These are phyloP conservation scores for Drosophila rhopaloa DNA, from an alignment of 1,140 invertebrate genomes.

Conservation along the genomic window DNA sequence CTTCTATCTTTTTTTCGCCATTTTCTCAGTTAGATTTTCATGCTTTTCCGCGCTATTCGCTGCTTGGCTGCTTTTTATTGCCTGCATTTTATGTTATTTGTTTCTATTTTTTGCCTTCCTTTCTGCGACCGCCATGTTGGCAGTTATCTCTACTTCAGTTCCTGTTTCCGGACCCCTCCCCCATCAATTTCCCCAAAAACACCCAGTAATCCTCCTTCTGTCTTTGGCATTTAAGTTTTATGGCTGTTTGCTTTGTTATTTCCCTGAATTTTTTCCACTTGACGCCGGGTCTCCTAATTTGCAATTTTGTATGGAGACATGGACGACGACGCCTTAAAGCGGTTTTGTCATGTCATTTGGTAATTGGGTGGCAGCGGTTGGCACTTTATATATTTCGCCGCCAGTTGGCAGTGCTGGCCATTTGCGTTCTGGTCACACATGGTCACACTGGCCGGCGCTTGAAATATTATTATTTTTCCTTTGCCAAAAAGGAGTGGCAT, in stretches of 20 bases:
- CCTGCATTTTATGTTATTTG: slow-evolving; percentile 73
- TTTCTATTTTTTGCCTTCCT: slow-evolving; percentile 44
- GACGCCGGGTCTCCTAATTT: slow-evolving; percentile 74
- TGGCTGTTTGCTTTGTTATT: slow-evolving; percentile 68
- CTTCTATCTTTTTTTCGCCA: slow-evolving; percentile 19
- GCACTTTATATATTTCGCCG: slow-evolving; percentile 80
- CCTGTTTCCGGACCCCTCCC: slow-evolving; percentile 32
- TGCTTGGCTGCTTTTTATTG: slow-evolving; percentile 78
- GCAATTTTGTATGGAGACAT: slow-evolving; percentile 79
- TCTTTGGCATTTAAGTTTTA: slow-evolving; percentile 66
- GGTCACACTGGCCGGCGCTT: slow-evolving; percentile 47
- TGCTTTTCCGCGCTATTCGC: slow-evolving; percentile 61
- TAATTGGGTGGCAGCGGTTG: slow-evolving; percentile 84
- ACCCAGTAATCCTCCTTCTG: slow-evolving; percentile 36
- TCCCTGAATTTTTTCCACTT: slow-evolving; percentile 47
- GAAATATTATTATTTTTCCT: slow-evolving; percentile 5
- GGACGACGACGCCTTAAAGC: slow-evolving; percentile 74
- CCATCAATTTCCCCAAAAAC: background rate
- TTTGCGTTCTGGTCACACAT: slow-evolving; percentile 32
- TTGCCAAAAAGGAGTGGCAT: slow-evolving; percentile 1
- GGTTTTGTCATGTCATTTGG: slow-evolving; percentile 84
- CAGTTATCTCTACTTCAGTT: slow-evolving; percentile 64
- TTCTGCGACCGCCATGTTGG: slow-evolving; percentile 48
- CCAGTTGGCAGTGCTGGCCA: slow-evolving; percentile 58
- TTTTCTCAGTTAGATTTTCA: slow-evolving; percentile 47